These are phyloP conservation scores for Cromileptes altivelis DNA, from an alignment of 2,113 vertebrate genomes.

Conservation along the genomic window DNA sequence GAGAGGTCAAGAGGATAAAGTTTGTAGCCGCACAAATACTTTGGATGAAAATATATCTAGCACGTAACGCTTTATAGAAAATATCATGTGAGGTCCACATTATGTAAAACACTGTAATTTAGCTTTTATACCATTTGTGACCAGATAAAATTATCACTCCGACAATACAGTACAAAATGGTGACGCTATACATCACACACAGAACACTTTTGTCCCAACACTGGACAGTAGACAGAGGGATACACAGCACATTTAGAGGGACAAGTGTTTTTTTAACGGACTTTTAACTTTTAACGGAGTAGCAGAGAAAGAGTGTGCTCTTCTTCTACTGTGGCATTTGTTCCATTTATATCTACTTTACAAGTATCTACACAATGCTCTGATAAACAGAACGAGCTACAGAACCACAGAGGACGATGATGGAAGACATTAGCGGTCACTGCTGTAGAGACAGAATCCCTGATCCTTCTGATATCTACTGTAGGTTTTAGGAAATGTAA, in stretches of 20 bases:
- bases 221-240: not conserved
- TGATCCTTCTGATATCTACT: not conserved
- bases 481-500: constrained; percentile 5
- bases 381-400: not conserved
- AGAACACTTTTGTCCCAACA: not conserved
- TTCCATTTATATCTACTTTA: constrained; percentile 1
- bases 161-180: constrained; percentile 10
- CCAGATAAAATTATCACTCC: not conserved
- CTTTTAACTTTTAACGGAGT: constrained; percentile 15
- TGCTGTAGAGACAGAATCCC: constrained; percentile 16
- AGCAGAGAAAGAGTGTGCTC: not conserved
- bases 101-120: constrained; percentile 21
- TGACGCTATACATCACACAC: not conserved
- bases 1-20: not conserved
- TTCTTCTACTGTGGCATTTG: constrained; percentile 15
- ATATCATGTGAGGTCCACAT: not conserved
- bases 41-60: not conserved
- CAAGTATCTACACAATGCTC: not conserved
- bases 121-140: not conserved
- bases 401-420: not conserved
- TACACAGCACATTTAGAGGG: not conserved
- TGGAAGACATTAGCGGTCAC: constrained; percentile 46
- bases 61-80: constrained; percentile 9
- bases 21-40: not conserved
- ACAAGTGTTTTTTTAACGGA: not conserved